Conservation (phyloP, 1,140 invertebrate species). For the Micrasema longulum region DNA sequence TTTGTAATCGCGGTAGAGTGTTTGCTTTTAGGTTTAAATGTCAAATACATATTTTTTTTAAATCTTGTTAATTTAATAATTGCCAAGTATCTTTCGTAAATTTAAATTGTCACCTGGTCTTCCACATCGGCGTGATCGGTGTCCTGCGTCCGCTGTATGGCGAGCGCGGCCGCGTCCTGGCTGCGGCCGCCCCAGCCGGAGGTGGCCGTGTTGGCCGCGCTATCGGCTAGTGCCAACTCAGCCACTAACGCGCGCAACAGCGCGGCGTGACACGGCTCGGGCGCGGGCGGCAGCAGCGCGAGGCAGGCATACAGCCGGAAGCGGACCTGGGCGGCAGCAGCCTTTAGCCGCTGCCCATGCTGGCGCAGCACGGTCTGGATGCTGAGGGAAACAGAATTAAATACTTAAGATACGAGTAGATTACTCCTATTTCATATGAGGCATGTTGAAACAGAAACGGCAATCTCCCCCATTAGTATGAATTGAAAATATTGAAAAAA, state of each 20-base stretch:
- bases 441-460: no score
- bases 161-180: constrained; percentile 49
- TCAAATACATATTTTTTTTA: no score
- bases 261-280: constrained; percentile 86
- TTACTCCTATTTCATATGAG: no score
- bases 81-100: no score
- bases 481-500: no score
- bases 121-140: constrained; percentile 97
- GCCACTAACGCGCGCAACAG: constrained; percentile 94
- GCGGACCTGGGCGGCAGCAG: constrained; percentile 91
- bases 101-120: constrained; percentile 83
- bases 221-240: constrained; percentile 96
- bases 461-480: no score
- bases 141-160: constrained; percentile 80
- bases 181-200: constrained; percentile 42
- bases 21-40: no score
- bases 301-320: constrained; percentile 89
- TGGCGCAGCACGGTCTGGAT: constrained; percentile 88
- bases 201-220: constrained; percentile 93
- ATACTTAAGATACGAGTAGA: constrained; percentile 55
- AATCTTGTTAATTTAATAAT: no score
- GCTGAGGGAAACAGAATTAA: constrained; percentile 63
- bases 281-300: constrained; percentile 84
- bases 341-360: constrained; percentile 94
- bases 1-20: no score